Conservation (phyloP, 1,140 invertebrate species). For the Lepeophtheirus salmonis region DNA sequence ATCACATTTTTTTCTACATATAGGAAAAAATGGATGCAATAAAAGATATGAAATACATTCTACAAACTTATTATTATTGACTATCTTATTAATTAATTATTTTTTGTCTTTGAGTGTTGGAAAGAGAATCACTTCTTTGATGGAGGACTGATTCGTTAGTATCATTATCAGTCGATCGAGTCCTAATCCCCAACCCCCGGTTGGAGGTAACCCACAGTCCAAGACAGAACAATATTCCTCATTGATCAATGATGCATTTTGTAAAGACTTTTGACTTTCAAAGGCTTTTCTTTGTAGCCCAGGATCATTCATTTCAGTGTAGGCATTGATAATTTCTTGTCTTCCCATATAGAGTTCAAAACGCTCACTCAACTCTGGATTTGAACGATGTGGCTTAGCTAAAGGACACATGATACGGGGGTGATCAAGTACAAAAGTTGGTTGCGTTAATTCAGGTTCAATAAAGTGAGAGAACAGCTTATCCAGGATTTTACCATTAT, state of each 20-base stretch:
- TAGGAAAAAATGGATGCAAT: too few species aligned
- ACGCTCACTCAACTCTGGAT: background rate
- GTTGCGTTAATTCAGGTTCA: slow-evolving; percentile 7
- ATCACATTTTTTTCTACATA: too few species aligned
- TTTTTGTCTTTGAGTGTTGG: slow-evolving; percentile 5
- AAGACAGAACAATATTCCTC: slow-evolving; percentile 92
- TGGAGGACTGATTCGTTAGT: slow-evolving; percentile 4
- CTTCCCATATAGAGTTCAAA: slow-evolving; percentile 11
- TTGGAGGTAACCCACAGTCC: slow-evolving; percentile 94
- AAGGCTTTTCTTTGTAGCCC: slow-evolving; percentile 63
- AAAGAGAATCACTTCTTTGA: slow-evolving; percentile 12
- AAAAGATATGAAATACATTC: too few species aligned
- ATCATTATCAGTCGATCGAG: slow-evolving; percentile 11
- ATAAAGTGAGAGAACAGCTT: slow-evolving; percentile 9
- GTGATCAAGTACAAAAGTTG: slow-evolving; percentile 17
- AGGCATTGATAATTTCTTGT: slow-evolving; percentile 58
- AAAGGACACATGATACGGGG: slow-evolving; percentile 14
- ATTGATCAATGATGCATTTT: slow-evolving; percentile 89
- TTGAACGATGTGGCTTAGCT: slow-evolving; percentile 2
- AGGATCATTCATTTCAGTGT: slow-evolving; percentile 98
- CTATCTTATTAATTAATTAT: too few species aligned
- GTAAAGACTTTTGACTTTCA: slow-evolving; percentile 48
- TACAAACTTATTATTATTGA: too few species aligned
- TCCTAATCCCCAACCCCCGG: slow-evolving; percentile 34
- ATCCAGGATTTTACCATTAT: slow-evolving; percentile 11